phyloP scores from a whole-genome alignment of 2,113 vertebrate species.

The Gallinago undulata region DNA sequence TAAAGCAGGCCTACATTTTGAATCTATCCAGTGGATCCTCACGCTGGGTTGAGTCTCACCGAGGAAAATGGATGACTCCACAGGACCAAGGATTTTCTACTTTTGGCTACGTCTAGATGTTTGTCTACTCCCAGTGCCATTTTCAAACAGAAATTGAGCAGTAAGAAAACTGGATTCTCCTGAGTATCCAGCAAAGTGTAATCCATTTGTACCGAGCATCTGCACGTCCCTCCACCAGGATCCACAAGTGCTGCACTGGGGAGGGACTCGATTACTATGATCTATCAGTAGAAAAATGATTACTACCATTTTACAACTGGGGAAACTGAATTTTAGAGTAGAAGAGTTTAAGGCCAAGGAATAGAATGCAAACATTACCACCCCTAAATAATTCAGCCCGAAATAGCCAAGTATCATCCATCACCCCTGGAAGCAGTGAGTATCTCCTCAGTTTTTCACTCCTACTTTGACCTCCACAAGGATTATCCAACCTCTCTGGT shows the following conservation, averaged over 20 bases:
- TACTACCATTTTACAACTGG: rapidly evolving
- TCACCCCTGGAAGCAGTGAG: rapidly evolving
- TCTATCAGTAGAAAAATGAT: not conserved
- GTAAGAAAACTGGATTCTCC: not conserved
- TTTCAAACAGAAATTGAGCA: not conserved
- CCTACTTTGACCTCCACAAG: rapidly evolving
- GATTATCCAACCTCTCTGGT: not conserved
- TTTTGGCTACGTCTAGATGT: rapidly evolving
- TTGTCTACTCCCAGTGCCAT: not conserved
- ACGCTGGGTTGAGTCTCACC: not conserved
- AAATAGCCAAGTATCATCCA: rapidly evolving
- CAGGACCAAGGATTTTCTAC: not conserved
- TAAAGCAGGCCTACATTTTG: not conserved
- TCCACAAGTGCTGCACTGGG: rapidly evolving
- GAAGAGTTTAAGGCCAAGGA: not conserved
- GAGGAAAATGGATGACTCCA: not conserved
- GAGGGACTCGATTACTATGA: rapidly evolving
- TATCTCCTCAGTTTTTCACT: too few species aligned
- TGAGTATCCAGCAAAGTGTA: not conserved
- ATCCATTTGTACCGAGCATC: rapidly evolving
- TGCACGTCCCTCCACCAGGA: not conserved
- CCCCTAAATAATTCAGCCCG: not conserved
- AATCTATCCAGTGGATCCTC: not conserved
- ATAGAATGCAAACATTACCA: not conserved
- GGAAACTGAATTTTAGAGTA: not conserved